Percentiles rank a stretch among this genome's conserved stretches.
phyloP scores from a whole-genome alignment of 2,797 vertebrate genomes.

The Geotrypetes seraphini region DNA sequence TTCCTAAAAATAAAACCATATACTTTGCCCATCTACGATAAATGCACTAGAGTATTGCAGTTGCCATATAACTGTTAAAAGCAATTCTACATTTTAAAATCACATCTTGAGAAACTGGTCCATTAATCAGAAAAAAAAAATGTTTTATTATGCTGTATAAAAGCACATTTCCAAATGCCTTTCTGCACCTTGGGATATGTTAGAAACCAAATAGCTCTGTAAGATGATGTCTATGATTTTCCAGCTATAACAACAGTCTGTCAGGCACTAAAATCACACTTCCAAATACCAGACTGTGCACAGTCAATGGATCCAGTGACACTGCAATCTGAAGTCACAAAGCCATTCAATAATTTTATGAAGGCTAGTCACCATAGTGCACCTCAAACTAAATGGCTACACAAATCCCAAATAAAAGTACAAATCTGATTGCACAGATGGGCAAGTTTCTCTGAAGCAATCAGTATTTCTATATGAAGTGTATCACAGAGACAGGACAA shows the following conservation, averaged over 20 bases:
- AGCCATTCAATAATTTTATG: neutral
- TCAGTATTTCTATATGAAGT: neutral
- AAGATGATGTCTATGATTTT: neutral
- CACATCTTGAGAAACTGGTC: no score
- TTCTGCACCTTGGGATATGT: neutral
- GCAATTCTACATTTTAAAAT: no score
- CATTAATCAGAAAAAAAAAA: no score
- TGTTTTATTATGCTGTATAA: neutral
- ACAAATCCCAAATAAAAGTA: constrained; percentile 1
- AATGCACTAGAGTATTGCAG: no score
- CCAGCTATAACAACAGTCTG: neutral
- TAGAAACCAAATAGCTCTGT: neutral
- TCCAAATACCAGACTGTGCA: no score
- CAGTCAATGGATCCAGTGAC: neutral
- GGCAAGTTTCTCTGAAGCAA: constrained; percentile 2
- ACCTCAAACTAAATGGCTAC: neutral
- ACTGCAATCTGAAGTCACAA: neutral
- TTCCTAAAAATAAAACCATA: no score
- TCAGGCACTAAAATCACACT: neutral
- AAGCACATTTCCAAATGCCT: neutral
- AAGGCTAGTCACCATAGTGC: neutral
- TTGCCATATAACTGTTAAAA: no score
- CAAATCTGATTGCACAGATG: neutral
- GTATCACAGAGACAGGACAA: no score
- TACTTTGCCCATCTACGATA: no score